These are phyloP conservation scores for Melitaea athalia DNA, from an alignment of 2,888 invertebrate species.

Conservation along the genomic window DNA sequence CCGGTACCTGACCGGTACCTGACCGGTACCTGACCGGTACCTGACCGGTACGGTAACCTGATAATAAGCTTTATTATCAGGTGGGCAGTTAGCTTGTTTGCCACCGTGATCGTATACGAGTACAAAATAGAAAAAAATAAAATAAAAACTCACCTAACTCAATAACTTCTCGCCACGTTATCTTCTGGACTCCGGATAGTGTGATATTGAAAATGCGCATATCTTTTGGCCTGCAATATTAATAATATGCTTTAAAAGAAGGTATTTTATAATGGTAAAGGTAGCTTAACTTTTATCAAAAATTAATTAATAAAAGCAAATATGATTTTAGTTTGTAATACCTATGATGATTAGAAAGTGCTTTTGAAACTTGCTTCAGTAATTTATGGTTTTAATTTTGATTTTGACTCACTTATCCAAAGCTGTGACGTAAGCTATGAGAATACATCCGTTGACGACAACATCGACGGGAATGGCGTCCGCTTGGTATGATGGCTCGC, in stretches of 20 bases:
- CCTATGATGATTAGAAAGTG: no score
- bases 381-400: no score
- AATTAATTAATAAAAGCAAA: no score
- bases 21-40: no score
- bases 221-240: constrained; percentile 64
- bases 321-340: no score
- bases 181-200: constrained; percentile 87
- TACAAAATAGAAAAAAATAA: background rate
- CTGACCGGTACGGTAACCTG: no score
- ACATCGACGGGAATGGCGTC: constrained; percentile 90
- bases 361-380: no score
- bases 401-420: constrained; percentile 59
- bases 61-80: no score
- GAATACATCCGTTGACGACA: constrained; percentile 89
- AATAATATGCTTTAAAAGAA: background rate
- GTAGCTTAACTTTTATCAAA: no score
- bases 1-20: no score
- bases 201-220: constrained; percentile 89
- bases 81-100: no score
- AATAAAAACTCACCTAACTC: constrained; percentile 76
- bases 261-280: no score
- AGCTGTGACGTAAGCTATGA: constrained; percentile 86
- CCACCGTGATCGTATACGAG: background rate
- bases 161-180: constrained; percentile 93
- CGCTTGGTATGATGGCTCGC: constrained; percentile 83